Percentiles rank a stretch among this genome's conserved stretches.
phyloP scores from a whole-genome alignment of 2,888 invertebrate species.

The Caenorhabditis uteleia region DNA sequence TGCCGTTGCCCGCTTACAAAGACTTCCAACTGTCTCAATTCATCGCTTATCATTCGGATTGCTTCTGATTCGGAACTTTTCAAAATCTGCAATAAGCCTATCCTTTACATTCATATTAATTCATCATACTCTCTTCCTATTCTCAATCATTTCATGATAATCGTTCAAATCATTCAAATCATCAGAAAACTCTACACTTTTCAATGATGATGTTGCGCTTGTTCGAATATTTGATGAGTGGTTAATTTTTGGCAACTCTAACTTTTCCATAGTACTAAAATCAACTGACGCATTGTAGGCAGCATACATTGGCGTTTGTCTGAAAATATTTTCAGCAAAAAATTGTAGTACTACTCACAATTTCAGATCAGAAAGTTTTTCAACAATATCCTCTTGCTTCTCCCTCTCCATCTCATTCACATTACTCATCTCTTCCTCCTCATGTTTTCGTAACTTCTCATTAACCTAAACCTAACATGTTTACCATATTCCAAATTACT shows the following conservation, averaged over 20 bases:
- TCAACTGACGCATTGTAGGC: constrained; percentile 22
- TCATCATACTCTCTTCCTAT: constrained; percentile 16
- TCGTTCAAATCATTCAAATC: constrained; percentile 14
- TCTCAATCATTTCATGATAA: constrained; percentile 17
- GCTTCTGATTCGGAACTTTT: constrained; percentile 22
- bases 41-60: constrained; percentile 4
- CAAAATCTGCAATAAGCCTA: constrained; percentile 12
- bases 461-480: too few relatives aligned
- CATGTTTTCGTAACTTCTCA: too few relatives aligned
- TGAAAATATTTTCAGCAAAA: constrained; percentile 2
- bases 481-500: too few relatives aligned
- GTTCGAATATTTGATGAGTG: constrained; percentile 8
- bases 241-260: constrained; percentile 10
- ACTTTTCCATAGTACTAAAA: constrained; percentile 17
- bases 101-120: not conserved
- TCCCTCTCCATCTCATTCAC: too few relatives aligned
- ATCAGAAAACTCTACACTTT: constrained; percentile 10
- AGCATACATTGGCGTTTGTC: constrained; percentile 35
- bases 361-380: too few relatives aligned
- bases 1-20: constrained; percentile 29
- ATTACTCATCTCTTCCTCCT: too few relatives aligned
- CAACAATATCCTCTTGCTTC: too few relatives aligned
- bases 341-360: not conserved
- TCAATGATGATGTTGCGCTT: not conserved
- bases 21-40: constrained; percentile 14